Percentiles rank a stretch among this genome's conserved stretches.
Conservation (phyloP, 1,140 invertebrate species). For the Melipona quadrifasciata region DNA sequence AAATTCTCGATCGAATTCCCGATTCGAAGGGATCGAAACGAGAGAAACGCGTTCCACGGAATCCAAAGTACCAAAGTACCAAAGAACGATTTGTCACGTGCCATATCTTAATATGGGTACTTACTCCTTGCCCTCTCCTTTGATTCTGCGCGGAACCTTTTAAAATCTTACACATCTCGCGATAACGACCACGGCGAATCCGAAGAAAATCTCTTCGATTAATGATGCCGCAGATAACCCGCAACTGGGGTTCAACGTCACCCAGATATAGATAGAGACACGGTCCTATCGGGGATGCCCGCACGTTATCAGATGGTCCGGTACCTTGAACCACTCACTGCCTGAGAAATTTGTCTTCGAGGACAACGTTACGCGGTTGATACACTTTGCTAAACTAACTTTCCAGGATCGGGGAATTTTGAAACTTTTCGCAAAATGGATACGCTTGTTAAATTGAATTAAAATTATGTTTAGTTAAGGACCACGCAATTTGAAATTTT, state of each 20-base stretch:
- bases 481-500: too few relatives aligned
- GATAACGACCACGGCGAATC: conserved; percentile 45
- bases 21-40: too few relatives aligned
- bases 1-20: neutral
- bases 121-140: conserved; percentile 27
- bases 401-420: too few relatives aligned
- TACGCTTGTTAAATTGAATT: too few relatives aligned
- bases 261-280: neutral
- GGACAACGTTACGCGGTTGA: neutral
- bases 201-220: conserved; percentile 51
- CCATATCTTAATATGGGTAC: conserved; percentile 33
- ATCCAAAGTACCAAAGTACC: neutral
- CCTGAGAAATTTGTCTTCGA: neutral
- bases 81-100: conserved; percentile 24
- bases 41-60: neutral
- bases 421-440: neutral
- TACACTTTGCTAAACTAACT: neutral
- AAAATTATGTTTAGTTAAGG: too few relatives aligned
- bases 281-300: neutral
- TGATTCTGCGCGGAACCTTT: conserved; percentile 21
- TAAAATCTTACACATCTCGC: conserved; percentile 33
- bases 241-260: conserved; percentile 33
- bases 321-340: neutral
- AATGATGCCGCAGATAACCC: conserved; percentile 61
- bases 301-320: neutral